Evolutionary conservation across 1,140 invertebrate species (phyloP).

Genomic region (Micrasema longulum): DNA sequence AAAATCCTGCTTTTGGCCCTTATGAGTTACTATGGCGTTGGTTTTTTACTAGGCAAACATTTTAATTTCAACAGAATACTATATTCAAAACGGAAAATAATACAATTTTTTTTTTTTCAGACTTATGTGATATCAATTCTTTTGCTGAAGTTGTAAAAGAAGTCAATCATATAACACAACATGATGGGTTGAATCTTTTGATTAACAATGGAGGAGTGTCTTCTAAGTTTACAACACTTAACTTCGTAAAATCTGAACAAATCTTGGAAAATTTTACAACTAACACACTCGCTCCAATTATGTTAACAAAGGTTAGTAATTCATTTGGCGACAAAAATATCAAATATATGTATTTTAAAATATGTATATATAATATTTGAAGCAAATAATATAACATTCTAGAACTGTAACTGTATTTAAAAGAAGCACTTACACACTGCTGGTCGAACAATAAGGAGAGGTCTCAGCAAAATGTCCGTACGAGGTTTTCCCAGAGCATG

Average conservation of each 20-base stretch:
- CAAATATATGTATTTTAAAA: no score
- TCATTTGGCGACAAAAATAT: no score
- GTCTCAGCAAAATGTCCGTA: no score
- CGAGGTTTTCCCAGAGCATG: no score
- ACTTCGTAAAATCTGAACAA: slow-evolving; percentile 77
- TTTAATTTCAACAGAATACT: background rate
- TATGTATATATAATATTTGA: no score
- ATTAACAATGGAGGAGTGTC: slow-evolving; percentile 89
- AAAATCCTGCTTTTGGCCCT: no score
- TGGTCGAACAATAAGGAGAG: no score
- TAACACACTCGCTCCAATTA: slow-evolving; percentile 85
- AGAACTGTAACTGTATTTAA: no score
- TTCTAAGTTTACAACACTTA: slow-evolving; percentile 79
- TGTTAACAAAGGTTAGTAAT: slow-evolving; percentile 89
- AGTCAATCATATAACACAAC: slow-evolving; percentile 72
- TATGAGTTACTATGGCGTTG: no score
- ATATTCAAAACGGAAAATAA: slow-evolving; percentile 3
- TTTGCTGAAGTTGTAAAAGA: slow-evolving; percentile 71
- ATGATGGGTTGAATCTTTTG: slow-evolving; percentile 82
- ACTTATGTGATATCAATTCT: slow-evolving; percentile 74
- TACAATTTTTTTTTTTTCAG: slow-evolving; percentile 65
- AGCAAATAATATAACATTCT: no score
- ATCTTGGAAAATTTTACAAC: slow-evolving; percentile 77
- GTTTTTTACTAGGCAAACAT: no score
- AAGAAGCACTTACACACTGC: no score